Base-by-base conservation (phyloP, 2,797 vertebrate genomes). In the Sitta carolinensis region DNA sequence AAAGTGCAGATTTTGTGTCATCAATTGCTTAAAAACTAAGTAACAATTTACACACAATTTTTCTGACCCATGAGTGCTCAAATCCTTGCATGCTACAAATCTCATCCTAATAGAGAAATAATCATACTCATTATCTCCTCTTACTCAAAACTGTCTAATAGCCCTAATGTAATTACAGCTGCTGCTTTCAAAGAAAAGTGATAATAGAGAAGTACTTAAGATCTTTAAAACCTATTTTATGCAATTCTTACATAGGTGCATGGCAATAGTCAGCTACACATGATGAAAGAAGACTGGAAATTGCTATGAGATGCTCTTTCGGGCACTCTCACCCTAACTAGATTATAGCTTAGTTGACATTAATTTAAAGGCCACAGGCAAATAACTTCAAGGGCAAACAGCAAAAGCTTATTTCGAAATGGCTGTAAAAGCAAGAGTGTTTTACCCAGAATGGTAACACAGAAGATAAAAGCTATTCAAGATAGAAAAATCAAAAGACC, bases 281-380 rank as follows among this genome's bases (percentile, higher is more conserved):
- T 80, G 48, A 80, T 48, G 63, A 91, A 92, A 38, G 25, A 85
- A 59, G 63, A 47, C 82, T 57, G 38, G 36, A 79, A 95, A 87
- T 61, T 48, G 85, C 61, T 67, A 85, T 29, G n/a, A 94, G 87
- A 91, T 68, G 72, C 58, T 83, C 54, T 87, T 89, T 36, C 11
- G 20, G 54, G 38, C 36, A 87, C 82, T 80, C 47, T 85, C 42
- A 77, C 20, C 45, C 68, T 87, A 84, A 84, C 45, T 43, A 77
- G 52, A 83, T 92, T 83, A 87, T 59, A 70, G 38, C 3, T 3
- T 83, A 87, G 89, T 70, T 89, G 90, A 84, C 81, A 87, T 85
- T 92, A 87, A 96, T 79, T 95, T 87, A 90, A 93, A 93, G 84
- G 67, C 63, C 84, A 89, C 3, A 87, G 55, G 29, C 21, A 93